Percentiles rank a stretch among this genome's conserved stretches.
These are phyloP conservation scores for Antennarius striatus DNA, from an alignment of 2,113 vertebrate species.

Conservation along the genomic window DNA sequence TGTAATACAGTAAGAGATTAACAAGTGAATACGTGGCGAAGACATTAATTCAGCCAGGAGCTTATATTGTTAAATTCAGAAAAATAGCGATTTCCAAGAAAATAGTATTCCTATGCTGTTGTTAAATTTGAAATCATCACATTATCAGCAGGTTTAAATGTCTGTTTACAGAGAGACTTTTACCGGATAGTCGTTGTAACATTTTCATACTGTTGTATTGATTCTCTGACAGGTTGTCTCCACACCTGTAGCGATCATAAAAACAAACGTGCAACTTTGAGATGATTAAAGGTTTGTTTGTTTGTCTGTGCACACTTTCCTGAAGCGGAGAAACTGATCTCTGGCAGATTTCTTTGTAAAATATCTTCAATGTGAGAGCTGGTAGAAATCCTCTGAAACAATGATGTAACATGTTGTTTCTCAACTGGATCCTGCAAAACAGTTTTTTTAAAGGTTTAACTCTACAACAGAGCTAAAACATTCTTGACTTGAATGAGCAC, in stretches of 20 bases:
- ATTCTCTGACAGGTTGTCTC: conserved; percentile 26
- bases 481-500: conserved; percentile 31
- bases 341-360: not conserved
- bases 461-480: not conserved
- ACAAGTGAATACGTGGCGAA: conserved; percentile 21
- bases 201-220: conserved; percentile 15
- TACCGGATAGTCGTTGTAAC: not conserved
- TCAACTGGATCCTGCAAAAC: conserved; percentile 7
- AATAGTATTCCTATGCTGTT: not conserved
- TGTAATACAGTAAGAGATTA: conserved; percentile 26
- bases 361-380: not conserved
- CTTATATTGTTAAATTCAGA: conserved; percentile 6
- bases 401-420: conserved; percentile 38
- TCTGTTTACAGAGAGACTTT: conserved; percentile 7
- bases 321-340: conserved; percentile 2
- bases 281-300: conserved; percentile 41
- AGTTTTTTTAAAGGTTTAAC: conserved; percentile 10
- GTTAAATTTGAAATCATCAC: conserved; percentile 27
- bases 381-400: conserved; percentile 8
- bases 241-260: conserved; percentile 30
- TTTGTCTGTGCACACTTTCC: conserved; percentile 13
- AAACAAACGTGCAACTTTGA: conserved; percentile 7
- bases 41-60: conserved; percentile 15
- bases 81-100: conserved; percentile 13
- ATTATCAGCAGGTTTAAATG: conserved; percentile 4